Conservation (phyloP, 2,888 invertebrate species). For the Sericinus montela region DNA sequence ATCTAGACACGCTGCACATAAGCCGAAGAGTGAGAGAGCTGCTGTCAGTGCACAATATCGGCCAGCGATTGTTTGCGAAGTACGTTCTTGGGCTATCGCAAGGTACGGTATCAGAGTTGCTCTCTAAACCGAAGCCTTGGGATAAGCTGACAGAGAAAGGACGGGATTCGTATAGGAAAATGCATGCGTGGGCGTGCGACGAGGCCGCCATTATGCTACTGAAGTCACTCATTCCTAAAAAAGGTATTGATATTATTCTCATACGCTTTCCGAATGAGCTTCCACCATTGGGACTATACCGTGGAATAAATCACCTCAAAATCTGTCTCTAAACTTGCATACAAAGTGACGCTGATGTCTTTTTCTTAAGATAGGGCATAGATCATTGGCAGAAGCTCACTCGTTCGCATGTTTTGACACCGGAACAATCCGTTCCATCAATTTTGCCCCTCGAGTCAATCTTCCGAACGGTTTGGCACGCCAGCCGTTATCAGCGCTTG, state of each 20-base stretch:
- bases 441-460: constrained; percentile 44
- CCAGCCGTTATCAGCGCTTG: constrained; percentile 53
- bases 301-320: too few relatives aligned
- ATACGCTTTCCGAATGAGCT: constrained; percentile 30
- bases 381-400: constrained; percentile 32
- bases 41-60: constrained; percentile 98
- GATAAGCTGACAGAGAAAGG: constrained; percentile 99
- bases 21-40: constrained; percentile 95
- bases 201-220: constrained; percentile 97
- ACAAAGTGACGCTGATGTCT: neutral
- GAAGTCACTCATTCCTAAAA: constrained; percentile 98
- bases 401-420: constrained; percentile 38
- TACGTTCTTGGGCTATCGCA: constrained; percentile 98
- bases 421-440: constrained; percentile 40
- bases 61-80: constrained; percentile 98
- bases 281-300: constrained; percentile 17
- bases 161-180: constrained; percentile 98
- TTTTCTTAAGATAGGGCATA: neutral
- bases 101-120: constrained; percentile 98
- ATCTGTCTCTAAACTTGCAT: constrained; percentile 13
- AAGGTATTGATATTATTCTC: constrained; percentile 85
- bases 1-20: constrained; percentile 96
- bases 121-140: constrained; percentile 99
- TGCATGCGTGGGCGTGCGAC: constrained; percentile 99
- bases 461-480: constrained; percentile 60